Conservation (phyloP, 1,140 invertebrate species). For the Zaprionus taronus region DNA sequence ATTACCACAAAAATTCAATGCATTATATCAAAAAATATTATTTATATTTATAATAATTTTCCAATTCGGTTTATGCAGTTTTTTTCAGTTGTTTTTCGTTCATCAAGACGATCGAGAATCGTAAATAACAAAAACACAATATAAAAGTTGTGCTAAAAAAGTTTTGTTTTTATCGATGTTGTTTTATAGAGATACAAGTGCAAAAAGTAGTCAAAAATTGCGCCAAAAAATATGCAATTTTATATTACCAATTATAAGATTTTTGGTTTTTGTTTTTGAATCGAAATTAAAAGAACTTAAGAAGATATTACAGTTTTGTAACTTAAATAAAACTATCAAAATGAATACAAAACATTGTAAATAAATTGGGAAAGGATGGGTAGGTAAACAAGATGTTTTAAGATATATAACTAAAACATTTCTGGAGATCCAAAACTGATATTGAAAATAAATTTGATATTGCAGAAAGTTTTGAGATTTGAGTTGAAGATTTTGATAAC, state of each 20-base stretch:
- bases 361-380: not conserved
- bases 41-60: slow-evolving; percentile 61
- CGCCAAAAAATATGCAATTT: slow-evolving; percentile 84
- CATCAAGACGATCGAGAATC: slow-evolving; percentile 48
- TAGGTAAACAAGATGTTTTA: not conserved
- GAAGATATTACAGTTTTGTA: slow-evolving; percentile 12
- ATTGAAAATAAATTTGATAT: not conserved
- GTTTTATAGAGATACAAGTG: slow-evolving; percentile 71
- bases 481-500: not conserved
- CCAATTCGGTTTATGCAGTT: slow-evolving; percentile 44
- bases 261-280: slow-evolving; percentile 36
- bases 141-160: slow-evolving; percentile 76
- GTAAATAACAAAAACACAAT: slow-evolving; percentile 71
- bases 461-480: not conserved
- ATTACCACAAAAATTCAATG: slow-evolving; percentile 82
- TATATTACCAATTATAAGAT: slow-evolving; percentile 75
- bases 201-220: slow-evolving; percentile 84
- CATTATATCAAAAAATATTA: slow-evolving; percentile 73
- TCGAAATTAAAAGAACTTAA: slow-evolving; percentile 25
- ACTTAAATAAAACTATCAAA: slow-evolving; percentile 7
- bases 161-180: slow-evolving; percentile 22
- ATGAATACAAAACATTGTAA: not conserved
- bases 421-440: not conserved
- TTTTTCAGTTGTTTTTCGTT: slow-evolving; percentile 16
- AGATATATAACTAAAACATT: not conserved